A percentile compares a stretch with the other conserved stretches of the same genome.
These are phyloP conservation scores for Pavo muticus DNA, from an alignment of 2,113 vertebrate genomes.

Conservation along the genomic window DNA sequence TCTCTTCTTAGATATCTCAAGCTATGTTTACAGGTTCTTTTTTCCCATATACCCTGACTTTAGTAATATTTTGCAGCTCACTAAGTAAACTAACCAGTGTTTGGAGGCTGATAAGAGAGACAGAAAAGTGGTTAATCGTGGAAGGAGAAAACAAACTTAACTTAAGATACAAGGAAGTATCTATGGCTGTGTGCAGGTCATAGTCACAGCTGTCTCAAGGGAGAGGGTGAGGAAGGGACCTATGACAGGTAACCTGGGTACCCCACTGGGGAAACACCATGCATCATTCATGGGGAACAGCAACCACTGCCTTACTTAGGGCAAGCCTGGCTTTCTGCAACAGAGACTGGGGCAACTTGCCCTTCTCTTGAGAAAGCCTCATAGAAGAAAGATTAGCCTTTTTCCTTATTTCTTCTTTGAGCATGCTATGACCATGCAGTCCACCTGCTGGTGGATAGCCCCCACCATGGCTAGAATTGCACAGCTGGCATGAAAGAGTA, in stretches of 20 bases:
- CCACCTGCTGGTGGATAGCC: neutral
- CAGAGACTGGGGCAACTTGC: neutral
- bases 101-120: neutral
- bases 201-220: neutral
- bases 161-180: no score
- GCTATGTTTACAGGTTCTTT: neutral
- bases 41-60: neutral
- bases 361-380: neutral
- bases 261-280: neutral
- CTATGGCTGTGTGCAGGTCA: neutral
- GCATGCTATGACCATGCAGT: accelerated
- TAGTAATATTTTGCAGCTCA: neutral
- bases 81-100: neutral
- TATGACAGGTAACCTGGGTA: neutral
- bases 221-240: neutral
- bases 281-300: accelerated
- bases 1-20: neutral
- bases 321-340: neutral
- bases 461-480: neutral
- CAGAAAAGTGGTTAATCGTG: neutral
- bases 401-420: neutral
- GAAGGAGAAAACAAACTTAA: neutral
- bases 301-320: neutral
- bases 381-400: neutral
- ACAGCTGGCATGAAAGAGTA: neutral